Evolutionary conservation across 2,797 vertebrate species (phyloP).

Genomic region (Heteromormyrus szaboi): DNA sequence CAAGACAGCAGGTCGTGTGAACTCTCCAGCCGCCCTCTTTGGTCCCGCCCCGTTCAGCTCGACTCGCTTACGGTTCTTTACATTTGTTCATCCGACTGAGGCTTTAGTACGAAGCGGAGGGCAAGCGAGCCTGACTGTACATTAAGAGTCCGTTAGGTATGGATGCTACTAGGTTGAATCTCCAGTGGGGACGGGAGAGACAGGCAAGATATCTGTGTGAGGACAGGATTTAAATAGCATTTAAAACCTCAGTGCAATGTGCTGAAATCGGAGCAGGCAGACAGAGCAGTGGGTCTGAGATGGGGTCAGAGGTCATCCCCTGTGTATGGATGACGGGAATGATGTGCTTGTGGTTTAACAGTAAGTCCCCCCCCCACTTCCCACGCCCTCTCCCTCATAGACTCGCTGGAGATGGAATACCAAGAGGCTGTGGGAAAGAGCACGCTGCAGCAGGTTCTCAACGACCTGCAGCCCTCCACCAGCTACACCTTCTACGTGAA

Average conservation of each 20-base stretch:
- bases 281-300: slow-evolving; percentile 21
- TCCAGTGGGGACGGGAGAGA: not conserved
- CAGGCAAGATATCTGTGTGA: not conserved
- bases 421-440: slow-evolving; percentile 95
- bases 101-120: not conserved
- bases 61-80: not conserved
- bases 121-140: not conserved
- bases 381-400: slow-evolving; percentile 52
- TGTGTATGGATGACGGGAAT: not conserved
- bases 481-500: slow-evolving; percentile 95
- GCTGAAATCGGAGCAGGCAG: not conserved
- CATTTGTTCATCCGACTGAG: not conserved
- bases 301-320: slow-evolving; percentile 43
- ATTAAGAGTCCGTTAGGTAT: not conserved
- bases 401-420: slow-evolving; percentile 87
- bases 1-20: slow-evolving; percentile 72
- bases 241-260: not conserved
- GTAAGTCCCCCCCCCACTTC: not conserved
- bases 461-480: slow-evolving; percentile 89
- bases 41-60: not conserved
- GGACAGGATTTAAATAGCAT: not conserved
- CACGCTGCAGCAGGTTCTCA: slow-evolving; percentile 86
- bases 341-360: not conserved
- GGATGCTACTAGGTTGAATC: not conserved
- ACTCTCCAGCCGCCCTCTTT: not conserved